Base-by-base conservation (phyloP, 2,797 vertebrate genomes). In the Clamator glandarius region DNA sequence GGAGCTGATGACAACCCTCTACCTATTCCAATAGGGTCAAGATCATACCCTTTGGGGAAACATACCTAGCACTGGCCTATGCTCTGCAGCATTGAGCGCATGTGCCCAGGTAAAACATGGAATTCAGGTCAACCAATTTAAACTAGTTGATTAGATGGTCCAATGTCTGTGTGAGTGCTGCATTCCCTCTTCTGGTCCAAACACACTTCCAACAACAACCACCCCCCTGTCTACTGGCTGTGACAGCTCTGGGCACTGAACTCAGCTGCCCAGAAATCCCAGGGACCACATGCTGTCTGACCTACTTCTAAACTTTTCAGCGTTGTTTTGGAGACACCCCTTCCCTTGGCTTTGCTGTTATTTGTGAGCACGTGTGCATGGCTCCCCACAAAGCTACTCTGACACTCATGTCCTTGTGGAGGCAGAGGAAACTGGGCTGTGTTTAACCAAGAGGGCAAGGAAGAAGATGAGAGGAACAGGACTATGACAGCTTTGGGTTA, bases 211-310 rank as follows among this genome's bases (percentile, higher is more conserved):
- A 92, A 54, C 63, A 89, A 35, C 55, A 74, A 8, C 8, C 35
- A 12, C 23, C 17, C 28, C 29, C 9, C 51, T 14, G 33, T 25
- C 77, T 17, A 17, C 62, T 76, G 83, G 24, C 55, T 69, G 55
- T 88, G 76, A 88, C 89, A 89, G 84, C 87, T 94, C 21, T 5
- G 73, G 82, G 63, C 92, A 78, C 51, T 91, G 69, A 95, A 91
- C 87, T 76, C 76, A 84, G 86, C 82, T 91, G 76, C 61, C 73
- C 92, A 78, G 62, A 78, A 62, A 81, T 75, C 36, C 25, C 66
- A 24, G 26, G n/a, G 89, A 88, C 79, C 85, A 91, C 87, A 67
- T 15, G 0, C 73, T 62, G 70, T 69, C 85, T 90, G 93, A 93
- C 95, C 95, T 94, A 94, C 82, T 94, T 96, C 61, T 39, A 89